Evolutionary conservation across 2,888 invertebrate species (phyloP), one percentile per base, ranked within the genome.

Genomic region (Hemaris fuciformis): DNA sequence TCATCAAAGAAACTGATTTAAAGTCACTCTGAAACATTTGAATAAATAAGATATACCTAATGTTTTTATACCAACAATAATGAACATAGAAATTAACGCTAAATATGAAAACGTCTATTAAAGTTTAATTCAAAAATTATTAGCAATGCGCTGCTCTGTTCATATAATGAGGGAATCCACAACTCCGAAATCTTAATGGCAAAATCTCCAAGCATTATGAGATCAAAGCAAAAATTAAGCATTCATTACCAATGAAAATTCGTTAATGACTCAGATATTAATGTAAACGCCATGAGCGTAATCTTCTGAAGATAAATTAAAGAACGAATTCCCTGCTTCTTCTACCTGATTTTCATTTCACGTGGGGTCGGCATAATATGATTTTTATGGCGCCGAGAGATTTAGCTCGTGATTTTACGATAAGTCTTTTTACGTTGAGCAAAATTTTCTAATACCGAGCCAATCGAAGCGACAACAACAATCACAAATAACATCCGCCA

Each of bases 141-240:
- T 23, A 25, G 22, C 6, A 13, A 46, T 10, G 2, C 2, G 22
- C 3, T 22, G 18, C 0, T 15, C 4, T 43, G 20, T 18, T 43
- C 10, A 23, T 18, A n/a, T 46, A 25, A 27, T 48, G n/a, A 48
- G 15, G 15, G 23, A 46, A 46, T n/a, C 27, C 15, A 7, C 25
- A 48, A 27, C 27, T 27, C 15, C 1, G 8, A 15, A 27, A 48
- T 48, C 25, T 48, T 48, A 48, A 48, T 48, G 2, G 18, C 10
- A 18, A 31, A 53, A 53, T 53, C 31, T 27, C 53, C 7, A 18
- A 18, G 25, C n/a, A 48, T 25, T 48, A 15, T 31, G 7, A 53
- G 31, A 53, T 53, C 53, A 53, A 53, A 53, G 53, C 31, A 53
- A 53, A 31, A 53, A 53, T 53, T 53, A 53, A 53, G 27, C 53